Percentiles rank a stretch among this genome's conserved stretches.
Evolutionary conservation across 2,113 vertebrate genomes (phyloP).

Genomic region (Maccullochella peelii): DNA sequence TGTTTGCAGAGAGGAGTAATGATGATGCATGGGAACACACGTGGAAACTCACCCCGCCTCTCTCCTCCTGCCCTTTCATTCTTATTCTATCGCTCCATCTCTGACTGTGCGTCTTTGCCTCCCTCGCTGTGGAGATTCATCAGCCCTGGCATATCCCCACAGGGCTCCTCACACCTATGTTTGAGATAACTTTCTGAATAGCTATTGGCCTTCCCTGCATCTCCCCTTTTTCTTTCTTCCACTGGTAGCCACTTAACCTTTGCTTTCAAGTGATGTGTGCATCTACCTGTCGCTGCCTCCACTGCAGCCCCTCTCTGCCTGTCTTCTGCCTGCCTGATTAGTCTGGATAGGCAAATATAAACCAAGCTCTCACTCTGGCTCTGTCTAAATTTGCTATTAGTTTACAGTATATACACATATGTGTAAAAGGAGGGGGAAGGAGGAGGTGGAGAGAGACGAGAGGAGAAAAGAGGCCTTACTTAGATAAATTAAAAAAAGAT

Average conservation of each 20-base stretch:
- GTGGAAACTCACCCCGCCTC: slow-evolving; percentile 29
- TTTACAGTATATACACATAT: background rate
- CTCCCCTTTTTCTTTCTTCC: background rate
- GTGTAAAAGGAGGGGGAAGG: background rate
- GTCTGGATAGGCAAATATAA: slow-evolving; percentile 5
- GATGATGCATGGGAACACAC: slow-evolving; percentile 65
- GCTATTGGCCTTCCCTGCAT: background rate
- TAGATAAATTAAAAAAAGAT: slow-evolving; percentile 7
- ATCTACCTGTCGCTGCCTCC: slow-evolving; percentile 15
- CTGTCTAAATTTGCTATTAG: background rate
- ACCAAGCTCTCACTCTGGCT: background rate
- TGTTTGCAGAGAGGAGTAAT: slow-evolving; percentile 39
- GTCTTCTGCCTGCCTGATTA: slow-evolving; percentile 1
- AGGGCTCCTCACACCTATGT: slow-evolving; percentile 49
- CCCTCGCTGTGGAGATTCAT: slow-evolving; percentile 37
- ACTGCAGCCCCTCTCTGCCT: background rate
- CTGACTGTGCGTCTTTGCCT: slow-evolving; percentile 32
- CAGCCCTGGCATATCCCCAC: slow-evolving; percentile 27
- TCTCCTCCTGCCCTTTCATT: slow-evolving; percentile 41
- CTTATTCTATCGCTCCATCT: slow-evolving; percentile 29
- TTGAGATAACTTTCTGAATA: slow-evolving; percentile 51
- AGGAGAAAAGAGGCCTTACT: background rate
- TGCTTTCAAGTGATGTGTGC: slow-evolving; percentile 17
- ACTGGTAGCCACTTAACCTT: slow-evolving; percentile 35
- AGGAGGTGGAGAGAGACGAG: background rate